Percentiles rank a stretch among this genome's conserved stretches.
These are phyloP conservation scores for Urosaurus nigricauda DNA, from an alignment of 2,797 vertebrate genomes.

Conservation along the genomic window DNA sequence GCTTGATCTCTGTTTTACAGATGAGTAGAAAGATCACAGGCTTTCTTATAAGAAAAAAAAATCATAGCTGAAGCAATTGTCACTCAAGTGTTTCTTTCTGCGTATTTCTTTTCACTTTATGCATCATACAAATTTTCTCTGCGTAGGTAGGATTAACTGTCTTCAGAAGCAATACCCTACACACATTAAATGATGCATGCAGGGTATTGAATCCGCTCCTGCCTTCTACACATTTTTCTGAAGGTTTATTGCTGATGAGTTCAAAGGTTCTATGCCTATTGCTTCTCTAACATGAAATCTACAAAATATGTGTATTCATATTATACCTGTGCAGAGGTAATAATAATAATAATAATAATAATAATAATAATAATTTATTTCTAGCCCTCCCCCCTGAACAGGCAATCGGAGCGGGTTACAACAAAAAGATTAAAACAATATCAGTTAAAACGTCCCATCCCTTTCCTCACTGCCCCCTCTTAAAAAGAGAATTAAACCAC, in stretches of 20 bases:
- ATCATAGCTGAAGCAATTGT: constrained; percentile 29
- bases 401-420: too few relatives aligned
- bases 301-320: not conserved
- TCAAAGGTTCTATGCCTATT: not conserved
- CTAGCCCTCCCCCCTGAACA: too few relatives aligned
- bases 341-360: too few relatives aligned
- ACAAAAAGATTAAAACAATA: too few relatives aligned
- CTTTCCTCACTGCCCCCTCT: too few relatives aligned
- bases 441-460: too few relatives aligned
- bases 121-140: not conserved
- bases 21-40: constrained; percentile 47
- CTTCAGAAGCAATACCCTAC: not conserved
- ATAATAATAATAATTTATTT: too few relatives aligned
- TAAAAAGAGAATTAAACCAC: too few relatives aligned
- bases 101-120: constrained; percentile 18
- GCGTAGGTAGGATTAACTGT: not conserved
- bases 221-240: not conserved
- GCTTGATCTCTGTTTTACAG: constrained; percentile 52
- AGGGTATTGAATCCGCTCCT: not conserved
- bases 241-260: not conserved
- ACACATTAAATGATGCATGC: not conserved
- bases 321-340: not conserved
- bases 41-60: not conserved
- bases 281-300: not conserved
- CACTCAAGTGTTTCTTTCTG: not conserved